Conservation (phyloP, 2,797 vertebrate species). For the Spatula versicolor region DNA sequence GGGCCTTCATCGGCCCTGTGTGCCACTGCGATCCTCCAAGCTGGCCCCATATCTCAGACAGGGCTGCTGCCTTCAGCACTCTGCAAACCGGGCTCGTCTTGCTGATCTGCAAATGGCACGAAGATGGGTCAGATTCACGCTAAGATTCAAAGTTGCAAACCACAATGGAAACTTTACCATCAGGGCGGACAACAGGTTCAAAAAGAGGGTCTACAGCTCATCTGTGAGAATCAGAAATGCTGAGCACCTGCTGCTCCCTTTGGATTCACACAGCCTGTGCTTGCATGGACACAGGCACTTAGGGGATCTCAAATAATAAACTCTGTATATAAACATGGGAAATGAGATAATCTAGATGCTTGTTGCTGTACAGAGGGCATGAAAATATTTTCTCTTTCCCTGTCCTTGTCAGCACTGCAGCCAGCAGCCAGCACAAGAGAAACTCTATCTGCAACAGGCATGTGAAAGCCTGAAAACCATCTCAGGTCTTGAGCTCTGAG, state of each 20-base stretch:
- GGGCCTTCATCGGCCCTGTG: neutral
- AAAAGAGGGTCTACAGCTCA: neutral
- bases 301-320: neutral
- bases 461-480: neutral
- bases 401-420: neutral
- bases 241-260: neutral
- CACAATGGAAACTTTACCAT: neutral
- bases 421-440: neutral
- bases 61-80: neutral
- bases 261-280: neutral
- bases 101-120: neutral
- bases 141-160: neutral
- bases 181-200: fast-evolving
- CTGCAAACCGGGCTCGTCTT: neutral
- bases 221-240: neutral
- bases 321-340: neutral
- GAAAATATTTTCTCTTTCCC: neutral
- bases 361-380: neutral
- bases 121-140: neutral
- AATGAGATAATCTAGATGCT: neutral
- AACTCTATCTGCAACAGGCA: neutral
- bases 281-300: neutral
- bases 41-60: neutral
- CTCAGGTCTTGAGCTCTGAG: neutral
- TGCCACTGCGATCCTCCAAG: neutral